Base-by-base conservation (phyloP, 2,888 invertebrate species). In the Julus scanicus region DNA sequence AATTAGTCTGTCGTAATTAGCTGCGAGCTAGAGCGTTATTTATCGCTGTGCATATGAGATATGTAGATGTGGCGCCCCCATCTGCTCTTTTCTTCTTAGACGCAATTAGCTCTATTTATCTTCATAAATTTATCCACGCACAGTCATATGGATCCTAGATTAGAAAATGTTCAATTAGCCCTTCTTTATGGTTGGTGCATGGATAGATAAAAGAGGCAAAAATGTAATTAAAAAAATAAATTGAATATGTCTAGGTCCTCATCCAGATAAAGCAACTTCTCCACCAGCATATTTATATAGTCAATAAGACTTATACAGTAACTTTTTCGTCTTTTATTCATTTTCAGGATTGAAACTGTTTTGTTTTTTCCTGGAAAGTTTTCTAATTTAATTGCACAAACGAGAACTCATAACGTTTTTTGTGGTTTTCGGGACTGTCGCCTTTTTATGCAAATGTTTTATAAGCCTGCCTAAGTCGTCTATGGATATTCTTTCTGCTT, bases 71-170 rank as follows among this genome's bases (percentile, higher is more conserved):
- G 29, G 71, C 71, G 71, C 71, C 71, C 71, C 71, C 71, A 71
- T 71, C 71, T 71, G 71, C 71, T 71, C 71, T 71, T 71, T 71
- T 71, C 71, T 71, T 71, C 17, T 71, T 29, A 71, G 71, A 29
- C 71, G 71, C 71, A 71, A 71, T 71, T 71, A 71, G 71, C 29
- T 71, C 71, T 71, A 71, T 71, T 71, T 71, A 71, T 71, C 71
- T 71, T 71, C 71, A 71, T 71, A 71, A 71, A 71, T 71, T 71
- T 71, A 8, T n/a, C 71, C 71, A 29, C 29, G 29, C 29, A 71
- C 71, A 71, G 71, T 71, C 71, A 71, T 29, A 71, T 71, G 71
- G 71, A 29, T 71, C 29, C 71, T 29, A 71, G 71, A 71, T 71
- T 71, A 71, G 71, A 71, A 29, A 71, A 71, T 71, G 71, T 71